These are phyloP conservation scores for Gymnoscelis rufifasciata DNA, from an alignment of 2,888 invertebrate genomes.

Conservation along the genomic window DNA sequence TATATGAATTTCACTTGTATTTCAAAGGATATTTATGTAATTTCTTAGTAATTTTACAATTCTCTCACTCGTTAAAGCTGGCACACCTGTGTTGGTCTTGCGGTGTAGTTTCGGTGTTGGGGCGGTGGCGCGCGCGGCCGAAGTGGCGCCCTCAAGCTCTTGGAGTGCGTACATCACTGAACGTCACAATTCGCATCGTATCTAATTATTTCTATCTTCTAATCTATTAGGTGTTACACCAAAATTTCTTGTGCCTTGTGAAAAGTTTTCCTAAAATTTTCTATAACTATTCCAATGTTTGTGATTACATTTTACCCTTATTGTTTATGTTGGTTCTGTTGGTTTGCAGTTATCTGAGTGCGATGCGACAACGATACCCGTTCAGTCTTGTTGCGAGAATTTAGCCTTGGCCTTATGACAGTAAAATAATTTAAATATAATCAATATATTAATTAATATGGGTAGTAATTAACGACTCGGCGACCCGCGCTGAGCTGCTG, in stretches of 20 bases:
- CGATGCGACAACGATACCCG: slow-evolving; percentile 65
- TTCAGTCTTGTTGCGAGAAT: slow-evolving; percentile 78
- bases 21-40: slow-evolving; percentile 79
- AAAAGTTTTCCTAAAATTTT: slow-evolving; percentile 44
- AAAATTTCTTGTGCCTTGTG: slow-evolving; percentile 74
- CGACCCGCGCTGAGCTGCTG: slow-evolving; percentile 63
- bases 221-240: slow-evolving; percentile 47
- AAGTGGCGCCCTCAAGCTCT: slow-evolving; percentile 1
- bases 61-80: slow-evolving; percentile 77
- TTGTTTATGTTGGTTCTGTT: slow-evolving; percentile 32
- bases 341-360: slow-evolving; percentile 36
- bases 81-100: slow-evolving; percentile 77
- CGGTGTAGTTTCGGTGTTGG: slow-evolving; percentile 60
- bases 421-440: slow-evolving; percentile 74
- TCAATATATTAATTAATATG: slow-evolving; percentile 60
- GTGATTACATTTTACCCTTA: slow-evolving; percentile 37
- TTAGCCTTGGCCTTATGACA: slow-evolving; percentile 80
- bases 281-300: slow-evolving; percentile 39
- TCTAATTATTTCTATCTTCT: slow-evolving; percentile 27
- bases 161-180: slow-evolving; percentile 39
- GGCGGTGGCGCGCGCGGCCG: slow-evolving; percentile 22
- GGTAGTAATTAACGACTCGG: slow-evolving; percentile 61
- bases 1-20: slow-evolving; percentile 75
- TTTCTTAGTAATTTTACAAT: slow-evolving; percentile 75
- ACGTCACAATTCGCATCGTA: slow-evolving; percentile 44